Percentiles rank a stretch among this genome's conserved stretches.
Conservation (phyloP, 2,113 vertebrate species). For the Aleadryas rufinucha region DNA sequence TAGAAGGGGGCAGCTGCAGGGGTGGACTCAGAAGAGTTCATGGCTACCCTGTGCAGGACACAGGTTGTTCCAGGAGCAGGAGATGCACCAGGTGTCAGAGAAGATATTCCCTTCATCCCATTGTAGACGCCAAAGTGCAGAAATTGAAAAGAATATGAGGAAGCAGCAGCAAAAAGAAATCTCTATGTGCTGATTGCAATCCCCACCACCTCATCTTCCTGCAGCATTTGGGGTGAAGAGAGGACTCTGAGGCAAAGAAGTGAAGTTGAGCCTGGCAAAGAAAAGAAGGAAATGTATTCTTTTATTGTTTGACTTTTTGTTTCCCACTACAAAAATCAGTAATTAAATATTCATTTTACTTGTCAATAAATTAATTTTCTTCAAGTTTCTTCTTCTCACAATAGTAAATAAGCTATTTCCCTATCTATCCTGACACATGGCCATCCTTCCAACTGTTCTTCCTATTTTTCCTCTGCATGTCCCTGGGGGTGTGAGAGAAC, state of each 20-base stretch:
- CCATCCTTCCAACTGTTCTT: neutral
- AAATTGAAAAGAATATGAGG: neutral
- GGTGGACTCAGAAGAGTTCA: neutral
- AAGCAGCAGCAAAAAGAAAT: neutral
- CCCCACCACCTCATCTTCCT: fast-evolving
- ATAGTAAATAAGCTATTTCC: neutral
- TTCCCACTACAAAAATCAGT: neutral
- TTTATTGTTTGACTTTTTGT: neutral
- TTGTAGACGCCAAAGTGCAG: neutral
- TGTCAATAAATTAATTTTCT: neutral
- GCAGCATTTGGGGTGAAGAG: neutral
- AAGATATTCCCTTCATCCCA: fast-evolving
- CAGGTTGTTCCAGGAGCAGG: neutral
- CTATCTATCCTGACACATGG: neutral
- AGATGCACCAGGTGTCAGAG: neutral
- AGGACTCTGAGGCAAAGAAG: neutral
- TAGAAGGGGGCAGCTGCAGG: neutral
- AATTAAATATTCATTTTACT: neutral
- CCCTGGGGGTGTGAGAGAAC: fast-evolving
- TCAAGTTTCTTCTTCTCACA: neutral
- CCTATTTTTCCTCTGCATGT: neutral
- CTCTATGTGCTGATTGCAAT: neutral
- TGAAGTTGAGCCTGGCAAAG: neutral
- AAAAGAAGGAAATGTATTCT: neutral
- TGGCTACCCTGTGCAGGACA: neutral